A percentile compares a stretch with the other conserved stretches of the same genome.
phyloP scores from a whole-genome alignment of 2,888 invertebrate genomes.

The Trachelus troglodyta region DNA sequence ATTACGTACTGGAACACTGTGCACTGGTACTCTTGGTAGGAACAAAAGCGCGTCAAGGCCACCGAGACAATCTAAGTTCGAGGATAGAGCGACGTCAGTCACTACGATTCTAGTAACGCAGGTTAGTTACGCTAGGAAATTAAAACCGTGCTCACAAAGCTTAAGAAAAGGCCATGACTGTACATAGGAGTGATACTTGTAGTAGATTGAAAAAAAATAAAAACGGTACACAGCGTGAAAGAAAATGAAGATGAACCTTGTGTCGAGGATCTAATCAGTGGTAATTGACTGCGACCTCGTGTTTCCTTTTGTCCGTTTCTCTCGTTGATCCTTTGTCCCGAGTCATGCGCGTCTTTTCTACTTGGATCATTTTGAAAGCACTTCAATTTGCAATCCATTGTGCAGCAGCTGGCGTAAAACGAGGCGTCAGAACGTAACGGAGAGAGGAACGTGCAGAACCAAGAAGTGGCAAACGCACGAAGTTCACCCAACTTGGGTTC shows the following conservation, averaged over 20 bases:
- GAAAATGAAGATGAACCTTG: not conserved
- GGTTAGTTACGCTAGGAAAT: conserved; percentile 9
- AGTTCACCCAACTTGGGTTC: not conserved
- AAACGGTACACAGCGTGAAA: not conserved
- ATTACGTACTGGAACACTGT: not conserved
- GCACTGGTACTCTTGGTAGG: not conserved
- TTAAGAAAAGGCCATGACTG: not conserved
- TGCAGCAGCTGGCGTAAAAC: not conserved
- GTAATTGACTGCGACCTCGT: not conserved
- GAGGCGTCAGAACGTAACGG: not conserved
- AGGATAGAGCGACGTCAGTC: conserved; percentile 3
- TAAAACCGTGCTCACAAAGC: not conserved
- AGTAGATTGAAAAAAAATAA: not conserved
- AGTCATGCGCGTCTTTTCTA: not conserved
- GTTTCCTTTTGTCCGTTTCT: not conserved
- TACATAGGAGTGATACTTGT: not conserved
- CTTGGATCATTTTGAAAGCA: not conserved
- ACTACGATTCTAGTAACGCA: conserved; percentile 8
- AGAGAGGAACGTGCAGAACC: not conserved
- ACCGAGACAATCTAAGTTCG: conserved; percentile 8
- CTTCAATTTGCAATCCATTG: not conserved
- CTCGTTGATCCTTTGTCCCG: not conserved
- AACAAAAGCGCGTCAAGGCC: not conserved
- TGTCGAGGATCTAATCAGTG: not conserved
- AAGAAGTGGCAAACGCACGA: not conserved